Evolutionary conservation across 2,113 vertebrate genomes (phyloP).

Genomic region (Aix galericulata): DNA sequence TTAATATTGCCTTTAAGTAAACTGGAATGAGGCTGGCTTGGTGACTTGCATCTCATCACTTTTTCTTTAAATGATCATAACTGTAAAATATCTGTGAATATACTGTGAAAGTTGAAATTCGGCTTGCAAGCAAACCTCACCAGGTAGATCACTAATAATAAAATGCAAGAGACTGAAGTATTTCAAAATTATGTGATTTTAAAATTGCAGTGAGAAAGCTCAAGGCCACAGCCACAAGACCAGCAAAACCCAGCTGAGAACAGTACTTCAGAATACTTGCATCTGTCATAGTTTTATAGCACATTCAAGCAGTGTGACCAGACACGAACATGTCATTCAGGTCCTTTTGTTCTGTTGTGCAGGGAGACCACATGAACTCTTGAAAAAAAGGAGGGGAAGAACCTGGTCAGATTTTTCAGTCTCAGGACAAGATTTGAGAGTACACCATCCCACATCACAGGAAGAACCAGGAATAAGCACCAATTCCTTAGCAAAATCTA

Average conservation of each 20-base stretch:
- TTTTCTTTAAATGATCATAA: background rate
- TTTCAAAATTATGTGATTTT: background rate
- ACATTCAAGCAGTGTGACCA: background rate
- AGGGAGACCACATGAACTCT: background rate
- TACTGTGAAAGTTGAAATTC: background rate
- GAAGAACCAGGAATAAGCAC: background rate
- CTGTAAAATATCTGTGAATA: background rate
- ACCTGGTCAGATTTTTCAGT: background rate
- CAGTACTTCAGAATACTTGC: too few relatives aligned
- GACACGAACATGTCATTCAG: background rate
- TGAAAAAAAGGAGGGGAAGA: background rate
- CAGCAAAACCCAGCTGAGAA: background rate
- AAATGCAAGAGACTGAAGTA: background rate
- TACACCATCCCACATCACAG: rapidly evolving
- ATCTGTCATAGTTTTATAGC: background rate
- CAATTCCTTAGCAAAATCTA: background rate
- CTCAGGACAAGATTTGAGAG: background rate
- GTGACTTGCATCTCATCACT: background rate
- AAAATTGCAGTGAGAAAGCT: background rate
- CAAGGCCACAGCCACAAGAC: background rate
- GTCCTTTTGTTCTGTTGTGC: background rate
- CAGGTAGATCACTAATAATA: background rate
- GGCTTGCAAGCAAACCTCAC: background rate
- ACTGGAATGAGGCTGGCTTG: background rate
- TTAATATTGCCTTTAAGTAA: background rate